These are phyloP conservation scores for Himalopsyche kuldschensis DNA, from an alignment of 2,888 invertebrate species.

Conservation along the genomic window DNA sequence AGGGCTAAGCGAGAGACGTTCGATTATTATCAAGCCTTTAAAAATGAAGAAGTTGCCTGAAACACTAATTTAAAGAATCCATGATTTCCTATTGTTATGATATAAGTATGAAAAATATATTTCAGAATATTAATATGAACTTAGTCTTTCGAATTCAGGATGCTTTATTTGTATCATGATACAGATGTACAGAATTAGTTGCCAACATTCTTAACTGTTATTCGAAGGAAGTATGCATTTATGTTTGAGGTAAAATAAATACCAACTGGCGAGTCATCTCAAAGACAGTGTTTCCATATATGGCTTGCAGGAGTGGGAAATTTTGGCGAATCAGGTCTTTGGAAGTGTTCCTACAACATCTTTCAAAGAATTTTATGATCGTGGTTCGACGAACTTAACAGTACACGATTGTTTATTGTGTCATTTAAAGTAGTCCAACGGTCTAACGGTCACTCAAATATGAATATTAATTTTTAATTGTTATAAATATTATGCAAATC, in stretches of 20 bases:
- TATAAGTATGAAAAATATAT: too few relatives aligned
- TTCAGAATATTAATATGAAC: too few relatives aligned
- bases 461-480: not conserved
- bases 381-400: slow-evolving; percentile 14
- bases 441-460: not conserved
- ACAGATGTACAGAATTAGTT: not conserved
- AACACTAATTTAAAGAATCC: too few relatives aligned
- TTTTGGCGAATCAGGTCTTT: slow-evolving; percentile 19
- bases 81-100: too few relatives aligned
- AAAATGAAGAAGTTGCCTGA: too few relatives aligned
- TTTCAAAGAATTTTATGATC: slow-evolving; percentile 5
- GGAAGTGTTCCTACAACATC: not conserved
- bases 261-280: slow-evolving; percentile 2
- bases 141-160: too few relatives aligned
- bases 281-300: slow-evolving; percentile 15
- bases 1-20: too few relatives aligned
- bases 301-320: slow-evolving; percentile 5
- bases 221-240: not conserved
- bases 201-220: not conserved
- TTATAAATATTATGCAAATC: not conserved
- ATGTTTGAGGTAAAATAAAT: not conserved
- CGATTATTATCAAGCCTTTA: too few relatives aligned
- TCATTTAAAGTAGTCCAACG: not conserved
- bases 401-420: not conserved
- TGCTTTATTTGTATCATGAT: too few relatives aligned